A percentile compares a stretch with the other conserved stretches of the same genome.
phyloP scores from a whole-genome alignment of 92 coral and sea anemone species.

The Ricordea florida region DNA sequence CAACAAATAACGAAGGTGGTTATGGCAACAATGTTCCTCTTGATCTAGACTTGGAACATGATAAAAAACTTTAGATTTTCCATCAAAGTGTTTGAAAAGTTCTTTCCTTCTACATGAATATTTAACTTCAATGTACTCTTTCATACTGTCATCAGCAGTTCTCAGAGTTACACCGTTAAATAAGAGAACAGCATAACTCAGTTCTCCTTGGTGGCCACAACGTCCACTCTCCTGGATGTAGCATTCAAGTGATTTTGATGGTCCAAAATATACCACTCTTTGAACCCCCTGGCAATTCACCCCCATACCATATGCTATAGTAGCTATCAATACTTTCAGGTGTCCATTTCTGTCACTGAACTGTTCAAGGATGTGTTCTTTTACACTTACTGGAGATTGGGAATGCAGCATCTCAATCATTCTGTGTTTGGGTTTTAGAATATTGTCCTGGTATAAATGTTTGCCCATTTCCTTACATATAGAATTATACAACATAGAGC shows the following conservation, averaged over 20 bases:
- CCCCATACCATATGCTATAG: no score
- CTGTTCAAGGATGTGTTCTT: background rate
- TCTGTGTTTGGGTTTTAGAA: background rate
- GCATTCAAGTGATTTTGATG: slow-evolving; percentile 24
- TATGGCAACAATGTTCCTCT: slow-evolving; percentile 7
- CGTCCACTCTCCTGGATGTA: slow-evolving; percentile 20
- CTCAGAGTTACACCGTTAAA: slow-evolving; percentile 6
- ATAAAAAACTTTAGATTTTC: no score
- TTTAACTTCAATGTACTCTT: no score
- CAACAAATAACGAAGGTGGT: background rate
- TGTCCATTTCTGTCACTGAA: no score
- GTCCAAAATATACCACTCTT: no score
- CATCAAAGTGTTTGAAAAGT: no score
- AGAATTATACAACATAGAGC: background rate
- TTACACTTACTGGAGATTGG: background rate
- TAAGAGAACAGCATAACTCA: slow-evolving; percentile 12
- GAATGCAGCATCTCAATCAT: slow-evolving; percentile 1
- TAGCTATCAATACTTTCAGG: no score
- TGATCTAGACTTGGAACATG: background rate
- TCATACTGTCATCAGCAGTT: background rate
- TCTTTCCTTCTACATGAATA: no score
- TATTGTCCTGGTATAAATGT: background rate
- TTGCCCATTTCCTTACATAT: background rate
- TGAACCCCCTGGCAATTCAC: no score
- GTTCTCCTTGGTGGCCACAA: background rate